Evolutionary conservation across 1,140 invertebrate species (phyloP).

Genomic region (Chironomus tepperi): DNA sequence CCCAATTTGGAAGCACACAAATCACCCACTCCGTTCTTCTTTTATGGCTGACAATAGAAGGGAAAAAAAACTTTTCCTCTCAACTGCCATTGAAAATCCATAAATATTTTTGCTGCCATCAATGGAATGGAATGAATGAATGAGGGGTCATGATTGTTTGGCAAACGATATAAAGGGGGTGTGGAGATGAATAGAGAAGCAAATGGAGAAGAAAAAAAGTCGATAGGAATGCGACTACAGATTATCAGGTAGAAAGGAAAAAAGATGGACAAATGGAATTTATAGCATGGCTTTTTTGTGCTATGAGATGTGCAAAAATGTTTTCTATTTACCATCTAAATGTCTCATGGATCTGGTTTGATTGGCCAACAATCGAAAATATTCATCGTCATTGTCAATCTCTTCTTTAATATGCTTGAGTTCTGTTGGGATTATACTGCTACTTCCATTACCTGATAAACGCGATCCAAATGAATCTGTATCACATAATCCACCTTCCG

Average conservation of each 20-base stretch:
- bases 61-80: conserved; percentile 19
- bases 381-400: conserved; percentile 34
- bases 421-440: conserved; percentile 6
- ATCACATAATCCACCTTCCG: conserved; percentile 36
- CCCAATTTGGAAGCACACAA: not conserved
- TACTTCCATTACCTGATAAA: conserved; percentile 8
- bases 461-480: conserved; percentile 5
- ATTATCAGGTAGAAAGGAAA: not conserved
- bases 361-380: conserved; percentile 35
- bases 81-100: conserved; percentile 23
- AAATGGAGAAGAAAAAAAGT: not conserved
- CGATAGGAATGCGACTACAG: not conserved
- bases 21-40: not conserved
- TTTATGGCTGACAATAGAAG: not conserved
- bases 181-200: not conserved
- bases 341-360: conserved; percentile 25
- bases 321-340: conserved; percentile 17
- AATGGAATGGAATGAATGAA: not conserved
- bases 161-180: not conserved
- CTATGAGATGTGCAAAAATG: not conserved
- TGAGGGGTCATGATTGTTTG: not conserved
- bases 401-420: conserved; percentile 28
- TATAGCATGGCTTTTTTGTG: not conserved
- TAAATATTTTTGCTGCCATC: conserved; percentile 19
- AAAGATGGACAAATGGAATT: not conserved